Evolutionary conservation across 1,140 invertebrate species (phyloP).

Genomic region (Zaprionus inermis): DNA sequence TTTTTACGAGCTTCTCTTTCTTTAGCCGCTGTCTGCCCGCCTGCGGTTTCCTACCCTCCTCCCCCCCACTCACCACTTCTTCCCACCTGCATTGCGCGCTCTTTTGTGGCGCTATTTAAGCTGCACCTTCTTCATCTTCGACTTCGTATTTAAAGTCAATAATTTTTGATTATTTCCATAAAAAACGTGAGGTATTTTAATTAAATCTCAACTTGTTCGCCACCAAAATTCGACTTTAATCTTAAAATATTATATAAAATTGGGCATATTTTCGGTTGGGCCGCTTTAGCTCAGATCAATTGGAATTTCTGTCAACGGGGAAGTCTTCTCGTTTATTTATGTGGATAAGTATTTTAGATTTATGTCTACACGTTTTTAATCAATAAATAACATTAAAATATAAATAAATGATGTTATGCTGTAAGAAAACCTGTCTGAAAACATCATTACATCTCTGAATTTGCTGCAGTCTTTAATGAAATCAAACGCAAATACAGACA

Average conservation of each 20-base stretch:
- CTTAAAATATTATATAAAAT: slow-evolving; percentile 14
- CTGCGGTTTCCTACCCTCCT: neutral
- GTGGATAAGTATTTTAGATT: too few relatives aligned
- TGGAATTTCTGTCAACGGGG: neutral
- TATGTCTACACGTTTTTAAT: too few relatives aligned
- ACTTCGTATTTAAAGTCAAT: slow-evolving; percentile 48
- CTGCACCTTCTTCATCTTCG: slow-evolving; percentile 6
- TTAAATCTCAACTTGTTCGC: slow-evolving; percentile 17
- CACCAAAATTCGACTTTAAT: slow-evolving; percentile 23
- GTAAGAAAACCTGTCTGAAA: too few relatives aligned
- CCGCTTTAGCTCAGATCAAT: neutral
- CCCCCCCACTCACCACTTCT: neutral
- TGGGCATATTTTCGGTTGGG: neutral
- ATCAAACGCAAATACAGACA: too few relatives aligned
- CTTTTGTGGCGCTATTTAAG: slow-evolving; percentile 42
- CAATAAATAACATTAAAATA: too few relatives aligned
- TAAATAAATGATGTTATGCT: too few relatives aligned
- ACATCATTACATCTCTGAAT: too few relatives aligned
- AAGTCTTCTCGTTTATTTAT: neutral
- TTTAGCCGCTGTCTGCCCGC: neutral
- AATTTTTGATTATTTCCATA: slow-evolving; percentile 62
- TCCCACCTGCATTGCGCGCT: neutral
- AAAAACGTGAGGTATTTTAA: slow-evolving; percentile 56
- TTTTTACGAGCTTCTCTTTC: slow-evolving; percentile 19
- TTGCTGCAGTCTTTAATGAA: too few relatives aligned